Base-by-base conservation (phyloP, 2,888 invertebrate species). In the Caenorhabditis zanzibari region DNA sequence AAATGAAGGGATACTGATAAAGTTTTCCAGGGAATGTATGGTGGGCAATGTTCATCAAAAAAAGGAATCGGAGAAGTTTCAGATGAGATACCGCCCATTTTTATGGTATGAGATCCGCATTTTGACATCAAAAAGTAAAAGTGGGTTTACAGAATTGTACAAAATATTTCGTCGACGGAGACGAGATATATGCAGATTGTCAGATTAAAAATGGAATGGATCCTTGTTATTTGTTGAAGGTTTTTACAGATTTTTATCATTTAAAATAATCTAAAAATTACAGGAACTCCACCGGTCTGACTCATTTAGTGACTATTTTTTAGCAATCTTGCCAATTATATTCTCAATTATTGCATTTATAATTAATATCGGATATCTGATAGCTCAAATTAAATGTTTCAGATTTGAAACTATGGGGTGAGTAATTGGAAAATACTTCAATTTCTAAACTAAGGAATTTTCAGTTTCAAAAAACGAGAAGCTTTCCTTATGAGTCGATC, bases 271-370 rank as follows among this genome's bases (percentile, higher is more conserved):
- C 44, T 14, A 44, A 4, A 44, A 7, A 16, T 77, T 86, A 12
- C 82, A 86, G 87, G 88, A 89, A 56, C 72, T 91, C 19, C 91
- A 91, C 63, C 75, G 76, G 7, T 90, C 90, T 10, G 91, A 91
- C 81, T 88, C 89, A n/a, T 91, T 90, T 64, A 90, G 91, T 16
- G 85, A 85, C 10, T 90, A 88, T 73, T 91, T 90, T 35, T 75
- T 91, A 9, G 91, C 90, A 9, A 81, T 91, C 12, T 26, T 91
- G 4, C 91, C 91, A 6, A 82, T 91, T 0, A 82, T 91, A 26
- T 63, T 91, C 2, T 91, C 90, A 32, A 81, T 89, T 6, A 76
- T 91, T 22, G 87, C 90, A 9, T 85, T 88, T 32, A 56, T 88
- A n/a, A 47, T 89, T 35, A 91, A 91, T 74, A 72, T 87, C 2